Percentiles rank a stretch among this genome's conserved stretches.
phyloP scores from a whole-genome alignment of 2,888 invertebrate genomes.

The Eilema depressum region DNA sequence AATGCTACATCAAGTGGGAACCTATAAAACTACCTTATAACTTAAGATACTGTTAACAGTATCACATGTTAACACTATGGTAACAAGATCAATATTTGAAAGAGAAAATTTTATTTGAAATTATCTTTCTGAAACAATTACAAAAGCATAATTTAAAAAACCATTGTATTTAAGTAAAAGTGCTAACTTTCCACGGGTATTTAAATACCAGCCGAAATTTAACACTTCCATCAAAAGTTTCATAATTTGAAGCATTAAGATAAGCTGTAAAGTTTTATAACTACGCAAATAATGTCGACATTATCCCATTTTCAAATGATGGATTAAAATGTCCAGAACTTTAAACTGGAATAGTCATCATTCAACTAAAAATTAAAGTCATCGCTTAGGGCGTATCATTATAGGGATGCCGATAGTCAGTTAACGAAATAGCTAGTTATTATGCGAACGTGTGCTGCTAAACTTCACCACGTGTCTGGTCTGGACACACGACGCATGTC shows the following conservation, averaged over 20 bases:
- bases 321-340: constrained; percentile 35
- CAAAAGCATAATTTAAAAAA: not conserved
- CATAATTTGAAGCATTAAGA: not conserved
- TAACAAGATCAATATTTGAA: too few species aligned
- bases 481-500: constrained; percentile 67
- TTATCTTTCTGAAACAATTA: too few species aligned
- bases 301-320: constrained; percentile 28
- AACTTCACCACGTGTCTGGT: constrained; percentile 69
- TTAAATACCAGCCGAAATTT: not conserved
- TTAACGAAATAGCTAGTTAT: constrained; percentile 40
- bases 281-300: constrained; percentile 36
- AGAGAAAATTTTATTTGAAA: too few species aligned
- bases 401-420: constrained; percentile 14
- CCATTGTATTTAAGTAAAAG: not conserved
- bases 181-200: not conserved
- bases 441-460: constrained; percentile 59
- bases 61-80: too few species aligned
- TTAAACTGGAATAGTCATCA: constrained; percentile 34
- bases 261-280: constrained; percentile 27
- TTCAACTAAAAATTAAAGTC: constrained; percentile 8
- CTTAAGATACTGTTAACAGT: too few species aligned
- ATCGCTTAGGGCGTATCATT: constrained; percentile 18
- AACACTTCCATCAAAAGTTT: not conserved
- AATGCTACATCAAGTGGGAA: too few species aligned
- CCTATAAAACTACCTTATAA: too few species aligned